Evolutionary conservation across 37 sponge, comb jelly and placozoan genomes (phyloP), one percentile per base, ranked within the genome.

Genomic region (Chondrilla cf. caribensis): DNA sequence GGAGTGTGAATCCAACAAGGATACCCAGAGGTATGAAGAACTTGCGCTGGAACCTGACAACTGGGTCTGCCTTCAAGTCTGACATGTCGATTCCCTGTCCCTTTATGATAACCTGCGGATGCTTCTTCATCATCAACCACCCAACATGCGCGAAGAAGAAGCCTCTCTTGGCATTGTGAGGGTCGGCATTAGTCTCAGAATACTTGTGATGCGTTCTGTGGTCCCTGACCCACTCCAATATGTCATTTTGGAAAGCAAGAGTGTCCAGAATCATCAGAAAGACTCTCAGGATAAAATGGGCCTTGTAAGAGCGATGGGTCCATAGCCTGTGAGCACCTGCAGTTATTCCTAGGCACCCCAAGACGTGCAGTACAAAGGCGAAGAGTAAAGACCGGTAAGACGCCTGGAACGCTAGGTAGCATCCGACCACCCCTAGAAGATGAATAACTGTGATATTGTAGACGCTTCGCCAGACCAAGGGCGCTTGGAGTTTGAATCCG

Each of bases 61-160:
- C 83, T 3, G 93, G 97, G 64, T 99, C 97, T 15, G 28, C 32
- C 22, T 82, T 38, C 33, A 99, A 65, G 62, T 99, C 99, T 2
- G 88, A 83, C 60, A 94, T 79, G 78, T 99, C 96, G 21, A 96
- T 70, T 19, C 77, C 60, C 11, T 82, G 35, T 36, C 97, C 97
- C 38, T 92, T 90, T 21, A 81, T 84, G 41, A 89, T 79, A 26
- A 99, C 99, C 38, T 94, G 89, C 0, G 97, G 99, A 78, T 99
- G 99, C 72, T 94, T 96, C 79, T 85, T 77, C 84, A 92, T 83
- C 86, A 99, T 58, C 58, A 99, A 86, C 99, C 99, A 99, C 7
- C 99, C 99, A 25, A 96, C 70, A 70, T 99, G 99, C 3, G 97
- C 91, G 79, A 99, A 99, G 79, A 99, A 96, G 95, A 99, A 93